Conservation (phyloP, 2,797 vertebrate species). For the Halcyon smyrnensis region DNA sequence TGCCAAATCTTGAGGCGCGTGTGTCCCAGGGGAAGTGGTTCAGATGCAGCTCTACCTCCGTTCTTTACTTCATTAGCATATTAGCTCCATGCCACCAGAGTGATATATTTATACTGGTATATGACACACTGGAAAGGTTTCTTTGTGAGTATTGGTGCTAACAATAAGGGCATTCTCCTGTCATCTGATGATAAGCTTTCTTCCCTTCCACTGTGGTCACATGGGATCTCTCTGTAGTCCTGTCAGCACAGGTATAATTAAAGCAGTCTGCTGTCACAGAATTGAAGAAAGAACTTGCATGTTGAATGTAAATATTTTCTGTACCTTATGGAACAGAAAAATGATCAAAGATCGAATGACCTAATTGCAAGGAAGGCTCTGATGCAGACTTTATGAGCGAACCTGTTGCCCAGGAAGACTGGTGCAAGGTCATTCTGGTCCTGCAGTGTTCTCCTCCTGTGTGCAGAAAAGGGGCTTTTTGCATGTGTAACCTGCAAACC, state of each 20-base stretch:
- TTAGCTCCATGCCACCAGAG: not conserved
- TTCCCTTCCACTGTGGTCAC: constrained; percentile 16
- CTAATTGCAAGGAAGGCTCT: constrained; percentile 44
- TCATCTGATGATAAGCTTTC: constrained; percentile 58
- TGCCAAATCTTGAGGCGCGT: not conserved
- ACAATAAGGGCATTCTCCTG: constrained; percentile 56
- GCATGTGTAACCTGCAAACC: not conserved
- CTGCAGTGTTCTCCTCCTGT: not conserved
- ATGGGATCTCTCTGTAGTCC: constrained; percentile 55
- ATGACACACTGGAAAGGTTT: constrained; percentile 18
- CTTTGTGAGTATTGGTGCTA: constrained; percentile 21
- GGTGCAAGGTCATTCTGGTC: constrained; percentile 12
- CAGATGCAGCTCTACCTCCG: not conserved
- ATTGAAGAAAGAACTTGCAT: constrained; percentile 29
- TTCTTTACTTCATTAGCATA: not conserved
- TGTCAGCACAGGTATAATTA: constrained; percentile 60
- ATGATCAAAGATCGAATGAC: constrained; percentile 51
- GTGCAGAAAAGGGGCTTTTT: not conserved
- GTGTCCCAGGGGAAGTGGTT: not conserved
- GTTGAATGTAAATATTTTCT: constrained; percentile 52
- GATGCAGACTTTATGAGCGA: not conserved
- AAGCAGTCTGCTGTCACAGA: constrained; percentile 30
- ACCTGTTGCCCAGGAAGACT: not conserved
- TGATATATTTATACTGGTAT: not conserved
- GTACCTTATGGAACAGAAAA: constrained; percentile 13